Evolutionary conservation across 2,797 vertebrate species (phyloP).

Genomic region (Spizella passerina): DNA sequence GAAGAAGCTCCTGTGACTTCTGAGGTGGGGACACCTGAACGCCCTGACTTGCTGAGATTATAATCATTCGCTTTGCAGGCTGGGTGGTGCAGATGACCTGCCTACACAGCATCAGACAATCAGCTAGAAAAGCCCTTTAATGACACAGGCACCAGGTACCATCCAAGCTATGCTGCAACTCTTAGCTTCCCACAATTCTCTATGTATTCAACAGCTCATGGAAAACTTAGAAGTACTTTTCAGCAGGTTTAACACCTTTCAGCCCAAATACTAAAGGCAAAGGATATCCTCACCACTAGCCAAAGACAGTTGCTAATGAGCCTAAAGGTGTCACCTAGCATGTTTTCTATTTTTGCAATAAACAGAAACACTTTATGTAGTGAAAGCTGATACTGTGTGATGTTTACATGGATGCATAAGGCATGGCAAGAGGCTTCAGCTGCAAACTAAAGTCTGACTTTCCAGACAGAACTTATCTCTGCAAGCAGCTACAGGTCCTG

Average conservation of each 20-base stretch:
- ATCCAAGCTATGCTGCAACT: not conserved
- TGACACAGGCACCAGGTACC: not conserved
- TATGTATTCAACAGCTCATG: not conserved
- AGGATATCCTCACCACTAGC: not conserved
- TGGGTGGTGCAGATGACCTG: not conserved
- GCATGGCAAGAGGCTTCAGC: not conserved
- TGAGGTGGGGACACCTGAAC: not conserved
- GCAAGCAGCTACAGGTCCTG: not conserved
- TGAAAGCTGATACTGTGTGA: not conserved
- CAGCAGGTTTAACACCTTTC: not conserved
- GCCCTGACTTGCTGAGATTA: not conserved
- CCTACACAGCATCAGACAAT: not conserved
- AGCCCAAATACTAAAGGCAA: not conserved
- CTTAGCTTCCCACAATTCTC: not conserved
- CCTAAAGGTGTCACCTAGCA: not conserved
- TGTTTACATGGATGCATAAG: rapidly evolving
- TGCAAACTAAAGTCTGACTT: not conserved
- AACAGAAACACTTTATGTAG: not conserved
- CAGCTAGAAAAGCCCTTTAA: not conserved
- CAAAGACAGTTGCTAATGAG: not conserved
- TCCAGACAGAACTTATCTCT: not conserved
- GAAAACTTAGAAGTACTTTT: not conserved
- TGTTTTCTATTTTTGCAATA: not conserved
- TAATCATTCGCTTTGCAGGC: not conserved
- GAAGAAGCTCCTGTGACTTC: not conserved